Evolutionary conservation across 2,113 vertebrate species (phyloP).

Genomic region (Benitochromis conjunctus): DNA sequence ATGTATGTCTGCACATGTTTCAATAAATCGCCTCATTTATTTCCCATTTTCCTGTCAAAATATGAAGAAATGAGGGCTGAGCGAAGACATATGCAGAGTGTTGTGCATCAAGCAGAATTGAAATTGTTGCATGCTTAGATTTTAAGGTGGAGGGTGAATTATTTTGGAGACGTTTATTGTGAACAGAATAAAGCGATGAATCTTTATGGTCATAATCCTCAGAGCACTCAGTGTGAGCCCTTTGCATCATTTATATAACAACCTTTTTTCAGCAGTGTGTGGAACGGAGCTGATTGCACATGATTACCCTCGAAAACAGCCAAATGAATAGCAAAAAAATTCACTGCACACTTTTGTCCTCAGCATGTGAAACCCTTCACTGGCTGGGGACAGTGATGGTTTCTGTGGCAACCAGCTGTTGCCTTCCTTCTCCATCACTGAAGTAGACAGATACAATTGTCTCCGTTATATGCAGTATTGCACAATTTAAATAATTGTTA

Average conservation of each 20-base stretch:
- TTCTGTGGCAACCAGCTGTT: conserved; percentile 17
- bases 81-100: not conserved
- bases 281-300: not conserved
- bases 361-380: not conserved
- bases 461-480: not conserved
- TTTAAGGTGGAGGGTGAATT: not conserved
- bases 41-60: not conserved
- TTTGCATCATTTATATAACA: not conserved
- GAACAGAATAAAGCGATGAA: not conserved
- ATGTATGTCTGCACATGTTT: not conserved
- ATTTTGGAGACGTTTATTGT: not conserved
- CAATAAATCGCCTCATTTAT: not conserved
- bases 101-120: not conserved
- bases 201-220: not conserved
- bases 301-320: not conserved
- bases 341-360: not conserved
- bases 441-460: not conserved
- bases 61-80: not conserved
- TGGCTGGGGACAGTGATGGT: not conserved
- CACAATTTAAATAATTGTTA: not conserved
- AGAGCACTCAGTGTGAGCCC: not conserved
- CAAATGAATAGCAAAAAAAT: not conserved
- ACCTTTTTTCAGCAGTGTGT: not conserved
- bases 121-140: not conserved
- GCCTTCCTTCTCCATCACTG: not conserved